Conservation (phyloP, 2,113 vertebrate genomes). For the Morone chrysops region DNA sequence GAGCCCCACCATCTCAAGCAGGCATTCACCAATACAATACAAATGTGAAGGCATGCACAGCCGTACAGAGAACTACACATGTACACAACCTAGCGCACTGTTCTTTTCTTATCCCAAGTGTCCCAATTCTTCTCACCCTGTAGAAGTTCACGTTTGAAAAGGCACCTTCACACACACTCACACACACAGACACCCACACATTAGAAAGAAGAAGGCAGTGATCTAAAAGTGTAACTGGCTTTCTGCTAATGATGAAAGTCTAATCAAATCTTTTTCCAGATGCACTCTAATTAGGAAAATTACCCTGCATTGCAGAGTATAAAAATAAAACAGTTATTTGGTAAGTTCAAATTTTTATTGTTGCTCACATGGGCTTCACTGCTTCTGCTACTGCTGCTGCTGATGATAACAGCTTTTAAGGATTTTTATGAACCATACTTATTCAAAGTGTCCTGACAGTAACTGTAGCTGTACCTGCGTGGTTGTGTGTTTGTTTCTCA, state of each 20-base stretch:
- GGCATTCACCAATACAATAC: conserved; percentile 57
- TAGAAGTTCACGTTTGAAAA: conserved; percentile 46
- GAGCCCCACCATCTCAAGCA: conserved; percentile 52
- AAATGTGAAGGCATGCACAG: conserved; percentile 17
- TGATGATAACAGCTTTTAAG: conserved; percentile 21
- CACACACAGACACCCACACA: background rate
- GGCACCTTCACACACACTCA: conserved; percentile 26
- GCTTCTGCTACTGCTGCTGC: background rate
- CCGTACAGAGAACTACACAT: background rate
- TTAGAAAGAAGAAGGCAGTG: conserved; percentile 26
- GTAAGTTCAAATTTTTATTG: conserved; percentile 34
- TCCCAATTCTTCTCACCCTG: conserved; percentile 45
- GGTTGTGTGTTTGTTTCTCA: conserved; percentile 46
- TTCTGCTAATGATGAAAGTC: conserved; percentile 61
- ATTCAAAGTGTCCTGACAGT: conserved; percentile 17
- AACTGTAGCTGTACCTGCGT: conserved; percentile 21
- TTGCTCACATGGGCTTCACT: conserved; percentile 32
- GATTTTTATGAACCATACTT: conserved; percentile 20
- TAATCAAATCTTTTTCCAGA: conserved; percentile 69
- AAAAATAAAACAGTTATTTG: conserved; percentile 54
- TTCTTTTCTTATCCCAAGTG: conserved; percentile 32
- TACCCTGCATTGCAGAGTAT: conserved; percentile 40
- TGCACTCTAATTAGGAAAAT: conserved; percentile 71
- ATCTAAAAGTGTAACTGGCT: conserved; percentile 67
- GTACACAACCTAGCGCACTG: conserved; percentile 29